Conservation (phyloP, 2,888 invertebrate species). For the Cephus nigrinus region DNA sequence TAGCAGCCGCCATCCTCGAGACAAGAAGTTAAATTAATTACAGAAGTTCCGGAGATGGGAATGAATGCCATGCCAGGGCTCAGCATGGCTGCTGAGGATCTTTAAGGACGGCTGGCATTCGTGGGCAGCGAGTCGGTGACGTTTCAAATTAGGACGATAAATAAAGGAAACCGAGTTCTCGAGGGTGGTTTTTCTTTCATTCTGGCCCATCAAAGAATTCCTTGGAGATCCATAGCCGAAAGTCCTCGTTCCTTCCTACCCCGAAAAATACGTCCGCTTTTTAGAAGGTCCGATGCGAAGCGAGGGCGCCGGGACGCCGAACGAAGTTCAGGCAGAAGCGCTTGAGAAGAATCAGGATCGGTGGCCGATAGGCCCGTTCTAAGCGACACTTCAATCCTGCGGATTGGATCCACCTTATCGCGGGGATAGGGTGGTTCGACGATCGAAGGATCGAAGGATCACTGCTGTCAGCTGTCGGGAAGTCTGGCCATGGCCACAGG, state of each 20-base stretch:
- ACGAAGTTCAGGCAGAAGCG: too few species aligned
- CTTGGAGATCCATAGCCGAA: conserved; percentile 22
- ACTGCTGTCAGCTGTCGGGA: too few species aligned
- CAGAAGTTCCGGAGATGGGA: conserved; percentile 35
- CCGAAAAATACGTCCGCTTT: conserved; percentile 53
- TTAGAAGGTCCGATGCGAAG: conserved; percentile 40
- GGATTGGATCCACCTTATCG: too few species aligned
- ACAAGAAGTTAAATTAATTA: conserved; percentile 66
- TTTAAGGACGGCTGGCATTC: conserved; percentile 22
- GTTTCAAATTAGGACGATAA: conserved; percentile 49
- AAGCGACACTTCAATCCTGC: too few species aligned
- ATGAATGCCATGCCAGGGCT: not conserved
- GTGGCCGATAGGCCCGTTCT: too few species aligned
- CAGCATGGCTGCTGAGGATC: too few species aligned
- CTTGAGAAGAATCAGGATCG: too few species aligned
- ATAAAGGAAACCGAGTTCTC: conserved; percentile 36
- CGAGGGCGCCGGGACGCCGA: not conserved
- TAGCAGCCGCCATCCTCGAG: conserved; percentile 55
- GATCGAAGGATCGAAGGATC: too few species aligned
- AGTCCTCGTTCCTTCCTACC: conserved; percentile 27
- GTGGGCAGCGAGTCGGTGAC: conserved; percentile 34
- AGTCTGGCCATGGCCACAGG: too few species aligned
- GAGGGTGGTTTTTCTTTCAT: conserved; percentile 14
- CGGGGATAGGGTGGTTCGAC: too few species aligned
- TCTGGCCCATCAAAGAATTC: conserved; percentile 1